Evolutionary conservation across 2,113 vertebrate species (phyloP), one percentile per base, ranked within the genome.

Genomic region (Xenopus laevis): DNA sequence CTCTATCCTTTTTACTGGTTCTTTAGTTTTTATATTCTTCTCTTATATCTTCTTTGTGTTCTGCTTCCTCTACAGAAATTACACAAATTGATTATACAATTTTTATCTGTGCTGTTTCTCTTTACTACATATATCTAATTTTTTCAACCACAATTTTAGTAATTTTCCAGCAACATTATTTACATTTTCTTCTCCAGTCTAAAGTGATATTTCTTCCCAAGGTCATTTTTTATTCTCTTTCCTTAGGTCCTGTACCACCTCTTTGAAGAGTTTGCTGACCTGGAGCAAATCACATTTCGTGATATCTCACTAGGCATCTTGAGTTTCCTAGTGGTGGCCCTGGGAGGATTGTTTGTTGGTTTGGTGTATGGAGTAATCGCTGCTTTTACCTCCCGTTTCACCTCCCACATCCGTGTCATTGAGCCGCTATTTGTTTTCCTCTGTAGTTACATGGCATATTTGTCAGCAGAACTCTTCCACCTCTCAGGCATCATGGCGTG

Each of bases 401-500:
- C 97, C 1, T 92, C 94, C 17, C 96, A 95, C 86, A 95, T 93
- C 10, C 94, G 97, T 0, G 96, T 99, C 87, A 99, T 99, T 79
- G 97, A 98, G 89, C 97, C 97, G 0, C 95, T 98, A 70, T 99
- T 99, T 85, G 95, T 97, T 79, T 99, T 99, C 81, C 89, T 99
- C 79, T 99, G 98, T 92, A 98, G 96, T 91, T 99, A 99, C 89
- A 95, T 99, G 95, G 96, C 96, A 0, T 99, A 99, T 74, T 90
- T 99, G 76, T 95, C 96, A 0, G 94, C 97, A 0, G 97, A 99
- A 87, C 86, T 99, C 79, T 98, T 99, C 90, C 96, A 98, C 83
- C 93, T 99, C 10, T 99, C 97, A 0, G 97, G 97, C 79, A 99
- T 99, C 90, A 99, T 99, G 97, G 94, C 97, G 97, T 99, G 88